phyloP scores from a whole-genome alignment of 2,113 vertebrate genomes.

The Tricholaema leucomelas region DNA sequence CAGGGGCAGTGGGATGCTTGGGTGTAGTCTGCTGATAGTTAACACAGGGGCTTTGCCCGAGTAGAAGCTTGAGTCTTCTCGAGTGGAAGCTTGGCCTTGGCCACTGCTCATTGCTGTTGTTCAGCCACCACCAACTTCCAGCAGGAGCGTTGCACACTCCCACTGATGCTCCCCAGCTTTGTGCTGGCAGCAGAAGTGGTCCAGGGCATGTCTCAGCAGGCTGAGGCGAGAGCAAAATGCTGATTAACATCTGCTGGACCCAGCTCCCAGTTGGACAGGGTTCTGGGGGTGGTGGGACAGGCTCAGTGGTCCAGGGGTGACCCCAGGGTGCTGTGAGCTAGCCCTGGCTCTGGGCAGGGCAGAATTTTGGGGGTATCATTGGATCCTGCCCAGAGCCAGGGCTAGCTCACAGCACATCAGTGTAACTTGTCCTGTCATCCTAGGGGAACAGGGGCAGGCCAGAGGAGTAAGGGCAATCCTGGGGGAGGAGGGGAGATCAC shows the following conservation, averaged over 20 bases:
- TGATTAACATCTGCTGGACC: neutral
- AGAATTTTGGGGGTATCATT: fast-evolving
- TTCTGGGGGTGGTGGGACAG: neutral
- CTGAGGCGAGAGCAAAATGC: neutral
- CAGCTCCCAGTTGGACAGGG: neutral
- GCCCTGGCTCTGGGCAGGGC: fast-evolving
- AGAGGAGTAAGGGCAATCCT: neutral
- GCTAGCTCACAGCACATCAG: neutral
- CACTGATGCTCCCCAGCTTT: fast-evolving
- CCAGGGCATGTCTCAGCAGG: fast-evolving
- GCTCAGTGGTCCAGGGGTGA: fast-evolving
- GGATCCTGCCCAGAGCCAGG: fast-evolving
- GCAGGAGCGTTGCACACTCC: fast-evolving
- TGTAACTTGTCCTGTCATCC: neutral
- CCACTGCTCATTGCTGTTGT: neutral
- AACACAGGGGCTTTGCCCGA: fast-evolving
- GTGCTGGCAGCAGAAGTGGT: neutral
- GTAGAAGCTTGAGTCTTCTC: neutral
- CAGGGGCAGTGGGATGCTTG: neutral
- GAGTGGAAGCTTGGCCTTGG: neutral
- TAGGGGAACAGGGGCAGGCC: neutral
- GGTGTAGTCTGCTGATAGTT: neutral
- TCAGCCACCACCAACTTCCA: neutral
- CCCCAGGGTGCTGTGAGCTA: fast-evolving
- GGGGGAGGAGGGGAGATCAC: too few relatives aligned